Evolutionary conservation across 2,888 invertebrate genomes (phyloP).

Genomic region (Troilus luridus): DNA sequence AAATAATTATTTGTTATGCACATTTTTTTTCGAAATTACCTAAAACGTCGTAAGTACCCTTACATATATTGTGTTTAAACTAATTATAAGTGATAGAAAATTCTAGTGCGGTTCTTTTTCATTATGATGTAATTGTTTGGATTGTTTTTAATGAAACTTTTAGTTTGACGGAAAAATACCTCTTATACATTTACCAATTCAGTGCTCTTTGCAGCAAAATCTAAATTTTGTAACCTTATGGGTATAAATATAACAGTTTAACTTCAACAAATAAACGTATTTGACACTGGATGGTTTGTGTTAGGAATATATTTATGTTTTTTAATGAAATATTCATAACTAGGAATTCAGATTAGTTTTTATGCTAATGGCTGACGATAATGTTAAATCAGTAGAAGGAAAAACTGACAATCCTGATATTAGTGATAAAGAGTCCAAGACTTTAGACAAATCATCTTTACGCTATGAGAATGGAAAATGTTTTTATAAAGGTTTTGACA

Average conservation of each 20-base stretch:
- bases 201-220: neutral
- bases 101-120: neutral
- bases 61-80: too few species aligned
- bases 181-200: neutral
- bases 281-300: neutral
- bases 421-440: neutral
- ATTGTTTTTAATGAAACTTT: neutral
- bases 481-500: conserved; percentile 57
- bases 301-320: neutral
- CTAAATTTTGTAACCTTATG: neutral
- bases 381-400: neutral
- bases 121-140: too few species aligned
- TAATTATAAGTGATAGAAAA: too few species aligned
- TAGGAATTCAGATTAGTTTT: neutral
- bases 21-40: too few species aligned
- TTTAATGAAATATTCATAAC: neutral
- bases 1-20: too few species aligned
- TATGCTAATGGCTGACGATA: conserved; percentile 45
- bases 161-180: neutral
- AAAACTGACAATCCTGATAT: neutral
- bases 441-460: conserved; percentile 58
- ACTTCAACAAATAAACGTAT: neutral
- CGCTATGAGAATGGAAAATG: conserved; percentile 62
- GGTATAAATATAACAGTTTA: neutral
- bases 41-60: too few species aligned